Percentiles rank a stretch among this genome's conserved stretches.
Conservation (phyloP, 2,888 invertebrate species). For the Ephialtes manifestator region DNA sequence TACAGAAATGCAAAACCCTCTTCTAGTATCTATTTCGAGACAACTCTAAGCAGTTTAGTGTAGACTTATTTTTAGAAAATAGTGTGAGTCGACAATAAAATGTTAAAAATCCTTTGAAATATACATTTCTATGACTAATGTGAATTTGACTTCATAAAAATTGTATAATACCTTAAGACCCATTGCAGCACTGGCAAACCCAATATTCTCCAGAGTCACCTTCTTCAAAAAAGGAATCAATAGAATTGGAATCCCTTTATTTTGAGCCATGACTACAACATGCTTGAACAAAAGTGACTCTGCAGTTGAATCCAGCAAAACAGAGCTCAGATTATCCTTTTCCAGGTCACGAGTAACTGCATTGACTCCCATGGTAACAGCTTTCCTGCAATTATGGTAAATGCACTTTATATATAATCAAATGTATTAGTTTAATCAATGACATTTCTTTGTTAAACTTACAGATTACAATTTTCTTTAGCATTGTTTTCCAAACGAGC, state of each 20-base stretch:
- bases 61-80: too few relatives aligned
- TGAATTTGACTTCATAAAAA: background rate
- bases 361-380: constrained; percentile 81
- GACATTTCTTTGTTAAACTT: background rate
- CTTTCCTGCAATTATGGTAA: constrained; percentile 69
- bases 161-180: constrained; percentile 49
- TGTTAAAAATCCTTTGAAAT: background rate
- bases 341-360: constrained; percentile 81
- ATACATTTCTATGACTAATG: background rate
- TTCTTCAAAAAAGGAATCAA: constrained; percentile 80
- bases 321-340: constrained; percentile 76
- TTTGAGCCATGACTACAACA: constrained; percentile 80
- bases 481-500: constrained; percentile 47
- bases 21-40: too few relatives aligned
- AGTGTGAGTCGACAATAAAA: background rate
- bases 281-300: constrained; percentile 81
- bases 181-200: constrained; percentile 79
- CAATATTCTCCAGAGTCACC: constrained; percentile 75
- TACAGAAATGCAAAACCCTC: too few relatives aligned
- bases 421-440: background rate
- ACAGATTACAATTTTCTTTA: constrained; percentile 12
- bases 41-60: too few relatives aligned
- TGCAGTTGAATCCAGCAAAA: constrained; percentile 80
- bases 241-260: constrained; percentile 80
- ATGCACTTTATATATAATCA: background rate